Percentiles rank a stretch among this genome's conserved stretches.
Evolutionary conservation across 2,888 invertebrate species (phyloP).

Genomic region (Nemurella pictetii): DNA sequence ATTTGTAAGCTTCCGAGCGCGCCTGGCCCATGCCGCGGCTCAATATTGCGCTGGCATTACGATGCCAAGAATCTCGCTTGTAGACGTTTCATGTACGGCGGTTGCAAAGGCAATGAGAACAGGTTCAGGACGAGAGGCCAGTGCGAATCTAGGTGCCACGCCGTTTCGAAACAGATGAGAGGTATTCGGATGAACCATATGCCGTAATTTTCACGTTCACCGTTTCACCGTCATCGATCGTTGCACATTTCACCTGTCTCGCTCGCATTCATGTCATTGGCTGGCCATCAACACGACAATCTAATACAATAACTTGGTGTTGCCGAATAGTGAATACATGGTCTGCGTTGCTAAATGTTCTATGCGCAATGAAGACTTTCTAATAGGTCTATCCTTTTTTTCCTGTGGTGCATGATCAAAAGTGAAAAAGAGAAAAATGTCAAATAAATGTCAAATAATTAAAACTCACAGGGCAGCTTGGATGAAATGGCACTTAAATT

Average conservation of each 20-base stretch:
- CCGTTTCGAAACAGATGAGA: slow-evolving; percentile 37
- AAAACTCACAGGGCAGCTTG: neutral
- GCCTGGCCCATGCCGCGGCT: slow-evolving; percentile 53
- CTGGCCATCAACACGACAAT: neutral
- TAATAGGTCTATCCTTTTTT: no score
- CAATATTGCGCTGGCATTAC: slow-evolving; percentile 56
- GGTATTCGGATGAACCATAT: slow-evolving; percentile 35
- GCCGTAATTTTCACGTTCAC: neutral
- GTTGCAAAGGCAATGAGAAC: slow-evolving; percentile 56
- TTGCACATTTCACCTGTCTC: neutral
- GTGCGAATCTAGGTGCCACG: slow-evolving; percentile 50
- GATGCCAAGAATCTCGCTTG: slow-evolving; percentile 53
- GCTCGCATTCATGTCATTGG: neutral
- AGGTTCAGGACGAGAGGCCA: slow-evolving; percentile 51
- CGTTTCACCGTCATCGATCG: neutral
- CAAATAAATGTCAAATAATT: no score
- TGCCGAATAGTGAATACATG: no score
- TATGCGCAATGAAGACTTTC: no score
- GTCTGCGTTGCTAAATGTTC: no score
- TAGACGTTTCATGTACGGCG: slow-evolving; percentile 57
- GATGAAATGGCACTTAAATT: neutral
- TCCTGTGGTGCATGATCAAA: no score
- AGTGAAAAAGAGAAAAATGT: no score
- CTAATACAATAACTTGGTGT: neutral
- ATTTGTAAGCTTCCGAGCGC: slow-evolving; percentile 51